A percentile compares a stretch with the other conserved stretches of the same genome.
phyloP scores from a whole-genome alignment of 2,888 invertebrate genomes.

The Acanthosepion pharaonis region DNA sequence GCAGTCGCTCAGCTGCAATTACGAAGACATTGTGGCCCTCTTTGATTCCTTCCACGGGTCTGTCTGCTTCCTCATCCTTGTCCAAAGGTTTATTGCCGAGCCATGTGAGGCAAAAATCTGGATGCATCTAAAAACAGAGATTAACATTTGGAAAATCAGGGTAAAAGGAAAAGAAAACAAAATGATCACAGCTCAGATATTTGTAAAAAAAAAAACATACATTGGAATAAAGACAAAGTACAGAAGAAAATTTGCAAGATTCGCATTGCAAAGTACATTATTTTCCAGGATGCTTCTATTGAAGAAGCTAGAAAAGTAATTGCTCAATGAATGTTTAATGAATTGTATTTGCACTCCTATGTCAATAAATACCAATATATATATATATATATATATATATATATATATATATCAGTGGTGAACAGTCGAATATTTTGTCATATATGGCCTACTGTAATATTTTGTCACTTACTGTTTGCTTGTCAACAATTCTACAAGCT shows the following conservation, averaged over 20 bases:
- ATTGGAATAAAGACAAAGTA: not conserved
- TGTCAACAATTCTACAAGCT: too few species aligned
- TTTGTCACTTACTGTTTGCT: too few species aligned
- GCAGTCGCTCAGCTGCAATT: constrained; percentile 66
- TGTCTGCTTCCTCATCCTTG: constrained; percentile 58
- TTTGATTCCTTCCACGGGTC: constrained; percentile 58
- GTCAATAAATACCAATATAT: too few species aligned
- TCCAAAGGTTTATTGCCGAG: constrained; percentile 65
- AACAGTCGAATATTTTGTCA: too few species aligned
- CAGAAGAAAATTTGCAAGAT: not conserved
- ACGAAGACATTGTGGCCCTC: constrained; percentile 66
- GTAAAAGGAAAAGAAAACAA: not conserved
- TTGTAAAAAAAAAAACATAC: not conserved
- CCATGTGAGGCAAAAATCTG: constrained; percentile 70
- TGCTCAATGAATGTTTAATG: too few species aligned
- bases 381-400: too few species aligned
- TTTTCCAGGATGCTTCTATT: too few species aligned
- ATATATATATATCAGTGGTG: too few species aligned
- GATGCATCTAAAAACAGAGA: constrained; percentile 62
- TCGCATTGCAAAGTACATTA: constrained; percentile 41
- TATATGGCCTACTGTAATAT: too few species aligned
- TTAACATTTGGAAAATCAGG: not conserved
- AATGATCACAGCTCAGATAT: not conserved
- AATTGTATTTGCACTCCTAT: too few species aligned
- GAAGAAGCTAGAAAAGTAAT: too few species aligned